Evolutionary conservation across 2,113 vertebrate species (phyloP), one percentile per base, ranked within the genome.

Genomic region (Piprites chloris): DNA sequence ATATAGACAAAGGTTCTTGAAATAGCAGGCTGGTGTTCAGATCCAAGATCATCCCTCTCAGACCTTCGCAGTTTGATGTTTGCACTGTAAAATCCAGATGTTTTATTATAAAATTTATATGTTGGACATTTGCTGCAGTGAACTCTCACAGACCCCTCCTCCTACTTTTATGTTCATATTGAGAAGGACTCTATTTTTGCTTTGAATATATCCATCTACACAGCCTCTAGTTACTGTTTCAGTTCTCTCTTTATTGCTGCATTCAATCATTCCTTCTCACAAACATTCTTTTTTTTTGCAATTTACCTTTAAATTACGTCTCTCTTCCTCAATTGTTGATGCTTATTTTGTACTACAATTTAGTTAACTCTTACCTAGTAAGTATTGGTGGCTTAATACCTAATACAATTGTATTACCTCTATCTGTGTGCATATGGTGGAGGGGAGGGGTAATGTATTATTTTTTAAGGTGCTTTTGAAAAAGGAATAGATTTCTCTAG

Each of bases 81-180:
- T 93, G 66, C 24, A 5, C 39, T 85, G 56, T 90, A 91, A 93
- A 96, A 92, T 72, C 63, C 74, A 96, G 93, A 59, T 94, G 81
- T 68, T 72, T 88, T 94, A 96, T 88, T 74, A 59, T 22, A 67
- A 32, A 53, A 84, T 91, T 92, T 95, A 94, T 92, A 94, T 53
- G n/a, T n/a, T 79, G 37, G 76, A 67, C 3, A 5, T 90, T 92
- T 95, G 77, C 74, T 93, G 87, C 77, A 89, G 72, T 83, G 68
- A 78, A 87, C 56, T 90, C 49, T 89, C 62, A 78, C 56, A 49
- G 49, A 91, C 46, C 28, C 82, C 56, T 63, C 73, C 92, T 88
- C 83, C 61, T 42, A 35, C 37, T 95, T 96, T 91, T 85, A 92
- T 62, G 32, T 76, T 87, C 77, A 74, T 78, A 65, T 71, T 95